Percentiles rank a stretch among this genome's conserved stretches.
phyloP scores from a whole-genome alignment of 2,888 invertebrate species.

The Heliconius charithonia region DNA sequence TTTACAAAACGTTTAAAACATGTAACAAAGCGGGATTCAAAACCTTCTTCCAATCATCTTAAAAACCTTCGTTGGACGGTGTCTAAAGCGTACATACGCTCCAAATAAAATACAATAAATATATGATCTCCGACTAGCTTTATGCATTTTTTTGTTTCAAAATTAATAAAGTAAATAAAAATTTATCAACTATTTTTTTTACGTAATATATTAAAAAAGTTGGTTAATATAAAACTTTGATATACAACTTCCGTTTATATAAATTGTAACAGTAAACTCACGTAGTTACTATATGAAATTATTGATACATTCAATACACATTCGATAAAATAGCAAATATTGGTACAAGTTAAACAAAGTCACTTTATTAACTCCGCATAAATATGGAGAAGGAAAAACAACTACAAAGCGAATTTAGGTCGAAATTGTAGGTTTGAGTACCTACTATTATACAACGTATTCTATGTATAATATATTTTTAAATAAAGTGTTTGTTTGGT shows the following conservation, averaged over 20 bases:
- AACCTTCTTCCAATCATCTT: too few relatives aligned
- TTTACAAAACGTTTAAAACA: too few relatives aligned
- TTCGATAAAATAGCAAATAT: constrained; percentile 31
- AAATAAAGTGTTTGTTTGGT: not conserved
- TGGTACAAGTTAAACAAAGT: constrained; percentile 20
- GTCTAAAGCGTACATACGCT: too few relatives aligned
- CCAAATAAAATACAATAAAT: too few relatives aligned
- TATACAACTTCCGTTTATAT: not conserved
- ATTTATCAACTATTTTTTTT: not conserved
- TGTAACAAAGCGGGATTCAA: too few relatives aligned
- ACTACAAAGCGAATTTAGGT: constrained; percentile 5
- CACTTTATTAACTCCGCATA: constrained; percentile 28
- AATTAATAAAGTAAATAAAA: not conserved
- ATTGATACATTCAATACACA: constrained; percentile 6
- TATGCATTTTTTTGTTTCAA: too few relatives aligned
- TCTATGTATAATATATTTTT: not conserved
- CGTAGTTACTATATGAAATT: not conserved
- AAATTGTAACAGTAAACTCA: constrained; percentile 10
- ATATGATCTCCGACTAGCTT: too few relatives aligned
- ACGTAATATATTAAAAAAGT: not conserved
- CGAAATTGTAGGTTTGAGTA: not conserved
- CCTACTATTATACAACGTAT: not conserved
- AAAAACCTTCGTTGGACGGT: too few relatives aligned
- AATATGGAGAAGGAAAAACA: constrained; percentile 20
- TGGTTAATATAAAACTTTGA: not conserved